These are phyloP conservation scores for Brenthis daphne DNA, from an alignment of 2,888 invertebrate species.

Conservation along the genomic window DNA sequence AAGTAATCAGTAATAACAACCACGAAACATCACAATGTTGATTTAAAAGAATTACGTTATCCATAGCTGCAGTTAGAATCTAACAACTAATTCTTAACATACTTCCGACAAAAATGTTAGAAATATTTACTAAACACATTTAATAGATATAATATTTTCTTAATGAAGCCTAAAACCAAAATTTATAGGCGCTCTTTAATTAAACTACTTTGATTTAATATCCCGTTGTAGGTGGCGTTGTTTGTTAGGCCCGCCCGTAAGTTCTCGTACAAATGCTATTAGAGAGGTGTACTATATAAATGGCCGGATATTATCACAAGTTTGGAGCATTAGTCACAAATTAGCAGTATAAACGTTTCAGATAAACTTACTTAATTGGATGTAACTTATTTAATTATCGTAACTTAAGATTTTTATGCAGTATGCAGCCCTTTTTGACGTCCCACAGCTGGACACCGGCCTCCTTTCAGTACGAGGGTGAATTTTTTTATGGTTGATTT, in stretches of 20 bases:
- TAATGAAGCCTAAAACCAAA: conserved; percentile 29
- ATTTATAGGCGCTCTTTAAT: conserved; percentile 35
- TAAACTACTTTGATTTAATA: conserved; percentile 38
- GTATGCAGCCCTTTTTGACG: too few relatives aligned
- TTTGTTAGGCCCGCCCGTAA: conserved; percentile 34
- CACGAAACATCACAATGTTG: too few relatives aligned
- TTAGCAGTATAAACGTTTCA: conserved; percentile 26
- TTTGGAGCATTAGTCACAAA: conserved; percentile 35
- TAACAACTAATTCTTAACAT: too few relatives aligned
- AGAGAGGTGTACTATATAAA: conserved; percentile 37
- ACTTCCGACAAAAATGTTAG: too few relatives aligned
- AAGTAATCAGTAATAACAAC: too few relatives aligned
- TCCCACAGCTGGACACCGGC: too few relatives aligned
- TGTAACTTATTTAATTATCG: conserved; percentile 10
- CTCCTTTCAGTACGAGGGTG: too few relatives aligned
- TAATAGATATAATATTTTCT: conserved; percentile 24
- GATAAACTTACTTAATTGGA: conserved; percentile 19
- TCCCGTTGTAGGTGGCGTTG: conserved; percentile 31
- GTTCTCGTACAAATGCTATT: conserved; percentile 30
- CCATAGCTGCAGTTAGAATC: too few relatives aligned
- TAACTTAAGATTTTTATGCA: conserved; percentile 1
- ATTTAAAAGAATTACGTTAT: too few relatives aligned
- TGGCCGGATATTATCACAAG: conserved; percentile 41
- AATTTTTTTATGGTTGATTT: conserved; percentile 8
- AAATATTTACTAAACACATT: background rate